A percentile compares a stretch with the other conserved stretches of the same genome.
Conservation (phyloP, 2,113 vertebrate species). For the Corapipo altera region DNA sequence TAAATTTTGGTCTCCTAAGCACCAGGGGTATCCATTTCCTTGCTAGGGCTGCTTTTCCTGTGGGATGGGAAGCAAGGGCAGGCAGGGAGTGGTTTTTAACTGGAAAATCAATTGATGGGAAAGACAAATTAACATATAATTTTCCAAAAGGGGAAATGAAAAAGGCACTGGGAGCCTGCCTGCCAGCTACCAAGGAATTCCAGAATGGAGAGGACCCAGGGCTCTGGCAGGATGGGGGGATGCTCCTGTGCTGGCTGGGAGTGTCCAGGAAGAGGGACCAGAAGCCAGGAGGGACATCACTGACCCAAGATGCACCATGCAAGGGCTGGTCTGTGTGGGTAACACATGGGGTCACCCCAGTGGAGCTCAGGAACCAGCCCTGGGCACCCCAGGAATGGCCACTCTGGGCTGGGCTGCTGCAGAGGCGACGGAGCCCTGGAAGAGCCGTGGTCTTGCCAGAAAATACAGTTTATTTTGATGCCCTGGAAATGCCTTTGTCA, state of each 20-base stretch:
- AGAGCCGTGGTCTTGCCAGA: neutral
- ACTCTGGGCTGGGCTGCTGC: neutral
- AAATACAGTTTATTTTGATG: constrained; percentile 45
- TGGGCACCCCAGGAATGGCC: neutral
- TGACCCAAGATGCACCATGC: neutral
- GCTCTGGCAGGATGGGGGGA: neutral
- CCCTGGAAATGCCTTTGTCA: constrained; percentile 47
- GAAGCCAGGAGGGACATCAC: neutral
- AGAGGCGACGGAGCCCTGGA: neutral
- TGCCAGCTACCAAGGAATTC: neutral
- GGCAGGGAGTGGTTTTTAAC: constrained; percentile 20
- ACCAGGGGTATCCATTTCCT: neutral
- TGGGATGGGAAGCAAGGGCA: constrained; percentile 34
- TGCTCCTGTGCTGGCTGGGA: neutral
- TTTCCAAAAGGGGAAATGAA: neutral
- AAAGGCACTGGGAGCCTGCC: neutral
- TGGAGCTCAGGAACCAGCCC: neutral
- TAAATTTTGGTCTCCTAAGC: constrained; percentile 46
- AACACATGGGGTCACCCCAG: fast-evolving
- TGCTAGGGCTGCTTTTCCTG: constrained; percentile 7
- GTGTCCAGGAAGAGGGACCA: neutral
- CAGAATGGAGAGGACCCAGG: fast-evolving
- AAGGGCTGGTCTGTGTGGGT: fast-evolving
- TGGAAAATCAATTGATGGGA: constrained; percentile 40
- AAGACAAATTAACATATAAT: neutral